Evolutionary conservation across 2,888 invertebrate species (phyloP).

Genomic region (Candidula unifasciata): DNA sequence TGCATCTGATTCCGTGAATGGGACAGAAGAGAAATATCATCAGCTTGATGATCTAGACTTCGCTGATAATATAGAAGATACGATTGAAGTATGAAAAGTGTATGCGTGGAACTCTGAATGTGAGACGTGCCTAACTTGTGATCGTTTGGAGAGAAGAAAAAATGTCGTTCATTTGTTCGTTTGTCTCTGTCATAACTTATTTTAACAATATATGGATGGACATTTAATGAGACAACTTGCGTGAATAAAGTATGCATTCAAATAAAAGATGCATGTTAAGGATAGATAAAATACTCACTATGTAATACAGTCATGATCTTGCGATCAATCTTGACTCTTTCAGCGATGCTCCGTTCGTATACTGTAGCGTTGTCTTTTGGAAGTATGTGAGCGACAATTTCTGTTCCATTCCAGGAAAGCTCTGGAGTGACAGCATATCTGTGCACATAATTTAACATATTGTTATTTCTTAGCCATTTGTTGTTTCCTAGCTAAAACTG

Average conservation of each 20-base stretch:
- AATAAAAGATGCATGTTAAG: no score
- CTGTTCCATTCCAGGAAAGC: slow-evolving; percentile 49
- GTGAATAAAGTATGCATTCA: background rate
- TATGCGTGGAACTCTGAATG: no score
- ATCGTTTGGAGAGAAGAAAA: no score
- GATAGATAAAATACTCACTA: slow-evolving; percentile 40
- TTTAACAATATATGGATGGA: background rate
- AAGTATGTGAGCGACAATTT: slow-evolving; percentile 48
- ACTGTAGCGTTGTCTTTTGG: slow-evolving; percentile 39
- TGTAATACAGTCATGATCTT: slow-evolving; percentile 45
- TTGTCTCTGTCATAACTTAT: background rate
- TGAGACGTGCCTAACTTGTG: no score
- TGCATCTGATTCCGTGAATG: no score
- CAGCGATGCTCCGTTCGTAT: slow-evolving; percentile 26
- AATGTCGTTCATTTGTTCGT: background rate
- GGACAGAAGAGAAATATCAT: no score
- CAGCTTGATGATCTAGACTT: no score
- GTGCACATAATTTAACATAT: background rate
- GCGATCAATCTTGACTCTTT: slow-evolving; percentile 40
- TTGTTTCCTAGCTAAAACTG: no score
- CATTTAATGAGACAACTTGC: background rate
- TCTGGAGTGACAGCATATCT: slow-evolving; percentile 50
- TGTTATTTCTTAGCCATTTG: background rate
- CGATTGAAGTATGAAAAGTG: no score
- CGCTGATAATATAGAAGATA: no score